Evolutionary conservation across 2,888 invertebrate species (phyloP).

Genomic region (Mimachlamys varia): DNA sequence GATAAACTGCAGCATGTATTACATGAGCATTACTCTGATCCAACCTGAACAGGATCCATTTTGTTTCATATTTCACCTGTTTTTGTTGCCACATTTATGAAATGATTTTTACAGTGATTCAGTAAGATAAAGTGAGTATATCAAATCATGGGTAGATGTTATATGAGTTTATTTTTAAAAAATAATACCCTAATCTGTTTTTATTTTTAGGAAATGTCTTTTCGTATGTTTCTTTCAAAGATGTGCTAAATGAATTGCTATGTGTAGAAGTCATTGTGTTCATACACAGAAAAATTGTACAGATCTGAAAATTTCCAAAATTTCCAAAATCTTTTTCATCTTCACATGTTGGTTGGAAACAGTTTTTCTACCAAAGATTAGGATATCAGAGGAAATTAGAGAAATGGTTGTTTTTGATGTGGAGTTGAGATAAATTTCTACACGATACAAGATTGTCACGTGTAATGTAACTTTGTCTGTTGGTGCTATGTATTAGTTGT

Average conservation of each 20-base stretch:
- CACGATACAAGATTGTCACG: not conserved
- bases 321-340: no score
- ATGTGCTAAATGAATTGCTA: no score
- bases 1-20: not conserved
- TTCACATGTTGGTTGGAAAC: no score
- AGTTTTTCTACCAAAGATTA: not conserved
- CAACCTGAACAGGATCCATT: not conserved
- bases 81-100: not conserved
- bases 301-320: no score
- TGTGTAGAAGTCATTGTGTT: not conserved
- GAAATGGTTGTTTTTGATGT: not conserved
- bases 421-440: not conserved
- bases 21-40: not conserved
- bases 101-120: not conserved
- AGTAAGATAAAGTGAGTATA: not conserved
- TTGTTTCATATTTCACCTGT: not conserved
- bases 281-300: not conserved
- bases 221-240: not conserved
- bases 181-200: not conserved
- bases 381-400: not conserved
- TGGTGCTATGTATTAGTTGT: conserved; percentile 11
- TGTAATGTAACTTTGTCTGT: not conserved
- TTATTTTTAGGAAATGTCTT: not conserved
- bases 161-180: not conserved
- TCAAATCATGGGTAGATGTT: not conserved